These are phyloP conservation scores for Crax fasciolata DNA, from an alignment of 2,797 vertebrate genomes.

Conservation along the genomic window DNA sequence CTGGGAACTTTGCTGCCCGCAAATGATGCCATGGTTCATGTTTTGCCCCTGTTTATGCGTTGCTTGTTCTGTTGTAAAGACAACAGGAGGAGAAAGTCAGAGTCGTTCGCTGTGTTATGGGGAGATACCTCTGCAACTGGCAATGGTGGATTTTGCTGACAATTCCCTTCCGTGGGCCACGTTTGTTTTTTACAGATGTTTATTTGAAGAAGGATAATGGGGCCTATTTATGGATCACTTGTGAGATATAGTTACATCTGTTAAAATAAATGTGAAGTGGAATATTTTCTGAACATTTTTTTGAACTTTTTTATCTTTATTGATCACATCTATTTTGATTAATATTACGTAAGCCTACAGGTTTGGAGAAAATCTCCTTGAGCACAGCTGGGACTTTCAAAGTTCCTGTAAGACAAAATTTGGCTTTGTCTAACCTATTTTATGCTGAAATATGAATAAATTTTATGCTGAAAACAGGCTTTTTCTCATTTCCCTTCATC, in stretches of 20 bases:
- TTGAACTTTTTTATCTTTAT: neutral
- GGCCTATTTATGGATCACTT: neutral
- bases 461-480: neutral
- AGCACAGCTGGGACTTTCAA: neutral
- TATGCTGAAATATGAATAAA: neutral
- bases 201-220: neutral
- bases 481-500: neutral
- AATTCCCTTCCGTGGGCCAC: neutral
- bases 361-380: neutral
- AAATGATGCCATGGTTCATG: neutral
- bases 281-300: neutral
- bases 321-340: neutral
- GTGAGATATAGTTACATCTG: fast-evolving
- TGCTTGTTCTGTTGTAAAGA: neutral
- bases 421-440: neutral
- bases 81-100: neutral
- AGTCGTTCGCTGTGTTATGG: fast-evolving
- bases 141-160: neutral
- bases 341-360: neutral
- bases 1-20: neutral
- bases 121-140: neutral
- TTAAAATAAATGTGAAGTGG: neutral
- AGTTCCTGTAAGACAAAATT: neutral
- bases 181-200: neutral
- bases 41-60: fast-evolving